These are phyloP conservation scores for Periplaneta americana DNA, from an alignment of 1,140 invertebrate species.

Conservation along the genomic window DNA sequence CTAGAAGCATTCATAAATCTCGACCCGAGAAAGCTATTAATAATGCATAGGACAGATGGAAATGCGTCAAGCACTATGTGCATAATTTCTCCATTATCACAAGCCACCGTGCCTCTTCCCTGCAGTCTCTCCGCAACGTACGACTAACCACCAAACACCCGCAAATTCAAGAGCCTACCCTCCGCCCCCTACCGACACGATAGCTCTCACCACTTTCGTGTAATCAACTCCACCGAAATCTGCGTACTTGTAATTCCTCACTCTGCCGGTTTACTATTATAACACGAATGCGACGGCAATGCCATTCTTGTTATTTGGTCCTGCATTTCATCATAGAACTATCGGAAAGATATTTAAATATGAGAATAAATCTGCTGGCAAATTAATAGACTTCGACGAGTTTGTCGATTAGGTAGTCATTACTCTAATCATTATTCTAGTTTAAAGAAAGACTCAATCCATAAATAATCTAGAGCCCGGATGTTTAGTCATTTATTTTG, in stretches of 20 bases:
- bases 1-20: background rate
- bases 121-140: background rate
- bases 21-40: conserved; percentile 1
- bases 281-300: too few species aligned
- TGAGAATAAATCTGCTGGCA: too few species aligned
- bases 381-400: too few species aligned
- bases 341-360: too few species aligned
- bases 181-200: background rate
- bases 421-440: too few species aligned
- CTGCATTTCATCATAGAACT: too few species aligned
- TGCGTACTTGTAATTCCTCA: background rate
- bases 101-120: background rate
- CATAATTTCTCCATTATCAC: conserved; percentile 10
- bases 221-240: background rate
- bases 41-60: conserved; percentile 1
- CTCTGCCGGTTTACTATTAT: too few species aligned
- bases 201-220: background rate
- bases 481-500: too few species aligned
- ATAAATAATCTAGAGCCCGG: too few species aligned
- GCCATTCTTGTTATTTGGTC: too few species aligned
- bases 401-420: too few species aligned
- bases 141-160: background rate
- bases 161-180: background rate
- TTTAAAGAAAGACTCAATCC: too few species aligned
- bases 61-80: background rate